Evolutionary conservation across 2,888 invertebrate species (phyloP), one percentile per base, ranked within the genome.

Genomic region (Odontocolon sp.): DNA sequence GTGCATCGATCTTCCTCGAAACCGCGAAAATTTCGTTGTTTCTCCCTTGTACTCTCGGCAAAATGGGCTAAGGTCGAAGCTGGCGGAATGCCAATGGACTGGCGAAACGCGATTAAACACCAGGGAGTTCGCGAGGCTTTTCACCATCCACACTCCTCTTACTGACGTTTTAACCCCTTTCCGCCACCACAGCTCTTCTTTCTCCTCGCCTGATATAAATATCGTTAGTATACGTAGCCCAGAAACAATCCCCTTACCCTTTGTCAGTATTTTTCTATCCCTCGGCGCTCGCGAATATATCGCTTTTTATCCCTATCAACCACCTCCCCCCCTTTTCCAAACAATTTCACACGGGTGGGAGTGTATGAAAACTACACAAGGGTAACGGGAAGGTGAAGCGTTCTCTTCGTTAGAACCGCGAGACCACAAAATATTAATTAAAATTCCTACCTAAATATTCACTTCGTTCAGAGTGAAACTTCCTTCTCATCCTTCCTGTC

Each of bases 381-480:
- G 14, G 26, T 23, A 50, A 50, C 50, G n/a, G 26, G 26, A 8
- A 23, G 50, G 11, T 23, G 9, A 18, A 38, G 9, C 14, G 31
- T 38, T 64, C 16, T 45, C 54, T 54, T 28, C 52, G 21, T 57
- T 40, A 63, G 9, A 69, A 74, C 16, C 42, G 56, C 63, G 67
- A 63, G 61, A 57, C 54, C 50, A 50, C 79, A 81, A 76, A 80
- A 81, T 83, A 84, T 86, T 87, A 86, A 87, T 87, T 86, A 87
- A 87, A 87, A 86, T 86, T 86, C 85, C 82, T 75, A 69, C 6
- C 75, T 75, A 80, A 84, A 87, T 86, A 84, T 81, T 84, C 80
- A n/a, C n/a, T n/a, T n/a, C n/a, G n/a, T n/a, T 64, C 69, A 63
- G 64, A 56, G 40, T 8, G 5, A 52, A 52, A 54, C 54, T 31